These are phyloP conservation scores for Nautilus pompilius DNA, from an alignment of 1,140 invertebrate genomes.

Conservation along the genomic window DNA sequence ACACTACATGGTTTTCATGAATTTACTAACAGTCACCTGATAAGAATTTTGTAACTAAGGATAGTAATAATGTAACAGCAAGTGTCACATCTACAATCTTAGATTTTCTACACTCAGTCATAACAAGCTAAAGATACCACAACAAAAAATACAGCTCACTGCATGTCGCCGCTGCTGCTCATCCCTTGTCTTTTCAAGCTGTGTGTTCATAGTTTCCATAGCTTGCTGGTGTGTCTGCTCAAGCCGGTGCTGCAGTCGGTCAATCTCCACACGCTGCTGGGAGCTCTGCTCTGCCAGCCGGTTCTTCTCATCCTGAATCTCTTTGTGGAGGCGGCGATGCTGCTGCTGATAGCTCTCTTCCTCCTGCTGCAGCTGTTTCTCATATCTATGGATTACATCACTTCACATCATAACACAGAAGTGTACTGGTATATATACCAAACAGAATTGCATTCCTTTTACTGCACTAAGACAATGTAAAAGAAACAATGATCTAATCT, in stretches of 20 bases:
- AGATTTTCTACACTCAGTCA: not conserved
- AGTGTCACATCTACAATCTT: too few species aligned
- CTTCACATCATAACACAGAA: too few species aligned
- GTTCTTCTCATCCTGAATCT: constrained; percentile 56
- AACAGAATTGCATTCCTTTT: too few species aligned
- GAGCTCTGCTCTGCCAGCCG: constrained; percentile 42
- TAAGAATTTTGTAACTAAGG: too few species aligned
- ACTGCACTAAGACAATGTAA: too few species aligned
- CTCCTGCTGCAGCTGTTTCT: constrained; percentile 55
- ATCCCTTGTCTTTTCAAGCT: constrained; percentile 51
- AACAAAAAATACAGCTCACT: constrained; percentile 25
- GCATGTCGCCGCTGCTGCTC: constrained; percentile 53
- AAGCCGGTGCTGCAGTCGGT: constrained; percentile 50
- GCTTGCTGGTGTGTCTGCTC: constrained; percentile 49
- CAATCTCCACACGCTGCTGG: constrained; percentile 49
- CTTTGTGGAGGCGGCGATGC: constrained; percentile 46
- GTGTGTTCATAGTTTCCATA: constrained; percentile 48
- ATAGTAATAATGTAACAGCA: not conserved
- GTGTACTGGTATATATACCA: too few species aligned
- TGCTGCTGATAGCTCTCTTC: constrained; percentile 53
- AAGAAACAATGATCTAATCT: too few species aligned
- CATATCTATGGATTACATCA: constrained; percentile 43
- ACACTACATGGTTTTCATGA: too few species aligned
- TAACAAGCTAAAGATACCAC: not conserved
- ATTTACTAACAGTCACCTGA: too few species aligned